Evolutionary conservation across 2,888 invertebrate genomes (phyloP), one percentile per base, ranked within the genome.

Genomic region (Ophioninae sp.): DNA sequence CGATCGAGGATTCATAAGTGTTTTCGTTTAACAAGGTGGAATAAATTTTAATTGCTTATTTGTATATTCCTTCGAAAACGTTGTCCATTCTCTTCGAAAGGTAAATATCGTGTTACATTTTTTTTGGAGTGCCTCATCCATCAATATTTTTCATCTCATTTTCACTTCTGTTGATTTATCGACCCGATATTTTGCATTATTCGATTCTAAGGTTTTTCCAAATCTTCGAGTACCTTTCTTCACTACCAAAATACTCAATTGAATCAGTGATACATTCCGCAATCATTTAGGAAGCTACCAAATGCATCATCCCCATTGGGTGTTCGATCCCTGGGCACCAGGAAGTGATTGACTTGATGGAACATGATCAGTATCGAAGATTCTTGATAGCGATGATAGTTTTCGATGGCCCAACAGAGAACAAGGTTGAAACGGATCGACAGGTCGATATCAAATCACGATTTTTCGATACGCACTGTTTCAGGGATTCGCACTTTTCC

Each of bases 401-500:
- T 22, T 72, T 8, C 10, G 20, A 20, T 59, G 20, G 6, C 22
- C n/a, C 13, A 13, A 23, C 8, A 30, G 17, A 20, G 10, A n/a
- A 44, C n/a, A n/a, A 44, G 9, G 10, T 63, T 7, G 8, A 23
- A 63, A 23, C 23, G 23, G 23, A 73, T 44, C 20, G 74, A 74
- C 63, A 30, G 61, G 22, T 74, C 74, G 37, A 30, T 20, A 37
- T 44, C 20, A 37, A 2, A 75, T 20, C 2, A 6, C 56, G 22
- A 58, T 56, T 65, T n/a, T 44, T 13, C 41, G 13, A 30, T 41
- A 37, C 61, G 17, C 77, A 69, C 41, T 65, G 22, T 22, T 44
- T 65, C 20, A 13, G 30, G 10, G 2, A 17, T 51, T 51, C 8
- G 1, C 13, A 37, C n/a, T 67, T 67, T 67, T 44, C n/a, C 23